A percentile compares a stretch with the other conserved stretches of the same genome.
Evolutionary conservation across 2,113 vertebrate species (phyloP).

Genomic region (Zapornia atra): DNA sequence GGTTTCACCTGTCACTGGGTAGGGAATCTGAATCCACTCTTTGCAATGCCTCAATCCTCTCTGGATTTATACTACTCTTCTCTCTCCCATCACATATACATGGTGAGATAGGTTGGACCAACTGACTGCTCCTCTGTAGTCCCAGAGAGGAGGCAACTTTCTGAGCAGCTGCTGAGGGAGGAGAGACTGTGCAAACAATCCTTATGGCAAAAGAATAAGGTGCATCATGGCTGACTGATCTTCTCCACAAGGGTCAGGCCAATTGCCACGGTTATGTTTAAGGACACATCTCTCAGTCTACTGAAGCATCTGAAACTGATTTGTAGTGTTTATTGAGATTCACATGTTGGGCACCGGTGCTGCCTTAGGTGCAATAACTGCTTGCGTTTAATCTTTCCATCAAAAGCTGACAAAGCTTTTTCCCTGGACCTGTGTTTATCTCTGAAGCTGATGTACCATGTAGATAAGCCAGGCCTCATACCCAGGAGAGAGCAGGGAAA

Average conservation of each 20-base stretch:
- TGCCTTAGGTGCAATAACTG: neutral
- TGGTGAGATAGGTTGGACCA: neutral
- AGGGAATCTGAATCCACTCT: neutral
- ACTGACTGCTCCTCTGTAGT: neutral
- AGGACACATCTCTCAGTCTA: neutral
- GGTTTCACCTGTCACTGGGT: neutral
- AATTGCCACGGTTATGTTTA: neutral
- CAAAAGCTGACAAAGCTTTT: constrained; percentile 53
- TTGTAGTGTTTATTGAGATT: neutral
- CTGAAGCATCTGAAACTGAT: neutral
- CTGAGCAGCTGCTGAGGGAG: neutral
- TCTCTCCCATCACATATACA: neutral
- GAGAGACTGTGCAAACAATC: neutral
- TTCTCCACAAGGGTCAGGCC: neutral
- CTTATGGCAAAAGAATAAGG: neutral
- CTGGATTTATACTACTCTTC: neutral
- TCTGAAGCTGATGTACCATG: neutral
- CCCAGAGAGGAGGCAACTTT: neutral
- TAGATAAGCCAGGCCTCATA: neutral
- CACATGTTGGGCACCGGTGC: neutral
- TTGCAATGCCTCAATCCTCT: neutral
- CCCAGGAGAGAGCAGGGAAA: neutral
- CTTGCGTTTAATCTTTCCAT: constrained; percentile 30
- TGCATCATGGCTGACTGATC: neutral
- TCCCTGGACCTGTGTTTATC: neutral